A percentile compares a stretch with the other conserved stretches of the same genome.
These are phyloP conservation scores for Gryllus bimaculatus DNA, from an alignment of 1,140 invertebrate genomes.

Conservation along the genomic window DNA sequence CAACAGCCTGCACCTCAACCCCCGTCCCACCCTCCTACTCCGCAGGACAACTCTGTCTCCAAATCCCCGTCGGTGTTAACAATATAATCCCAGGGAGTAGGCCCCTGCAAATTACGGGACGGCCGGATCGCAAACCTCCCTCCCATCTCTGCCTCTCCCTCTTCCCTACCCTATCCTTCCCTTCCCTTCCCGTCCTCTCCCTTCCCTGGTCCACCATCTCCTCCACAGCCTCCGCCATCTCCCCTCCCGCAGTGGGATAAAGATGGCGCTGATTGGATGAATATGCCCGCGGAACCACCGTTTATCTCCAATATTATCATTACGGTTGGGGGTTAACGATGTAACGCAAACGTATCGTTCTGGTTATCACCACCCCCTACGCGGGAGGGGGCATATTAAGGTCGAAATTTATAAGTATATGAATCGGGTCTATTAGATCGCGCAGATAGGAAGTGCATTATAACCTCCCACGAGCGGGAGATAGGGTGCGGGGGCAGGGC, in stretches of 20 bases:
- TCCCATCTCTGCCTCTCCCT: no score
- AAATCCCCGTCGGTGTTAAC: not conserved
- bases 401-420: not conserved
- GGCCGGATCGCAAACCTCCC: no score
- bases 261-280: not conserved
- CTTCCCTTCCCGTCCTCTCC: no score
- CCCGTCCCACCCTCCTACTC: not conserved
- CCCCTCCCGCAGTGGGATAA: not conserved
- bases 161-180: no score
- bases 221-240: not conserved
- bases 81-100: not conserved
- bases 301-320: constrained; percentile 6
- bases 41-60: not conserved
- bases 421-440: not conserved
- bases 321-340: not conserved
- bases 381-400: not conserved
- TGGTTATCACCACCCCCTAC: not conserved
- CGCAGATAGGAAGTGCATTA: not conserved
- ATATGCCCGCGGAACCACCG: not conserved
- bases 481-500: not conserved
- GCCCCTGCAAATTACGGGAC: not conserved
- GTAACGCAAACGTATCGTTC: not conserved
- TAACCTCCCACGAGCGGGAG: not conserved
- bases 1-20: not conserved
- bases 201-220: no score